phyloP scores from a whole-genome alignment of 2,113 vertebrate species.

The Siphamia tubifer region DNA sequence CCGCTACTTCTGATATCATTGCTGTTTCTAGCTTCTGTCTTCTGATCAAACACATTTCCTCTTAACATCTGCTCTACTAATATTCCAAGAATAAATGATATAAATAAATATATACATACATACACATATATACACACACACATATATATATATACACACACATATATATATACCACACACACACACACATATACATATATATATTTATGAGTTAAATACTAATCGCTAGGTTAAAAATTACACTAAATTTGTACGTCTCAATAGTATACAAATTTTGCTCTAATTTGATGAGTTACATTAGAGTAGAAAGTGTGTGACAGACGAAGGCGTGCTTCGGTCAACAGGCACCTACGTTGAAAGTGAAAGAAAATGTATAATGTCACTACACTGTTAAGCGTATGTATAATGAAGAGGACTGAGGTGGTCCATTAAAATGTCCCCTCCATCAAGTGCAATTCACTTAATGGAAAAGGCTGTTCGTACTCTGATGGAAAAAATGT shows the following conservation, averaged over 20 bases:
- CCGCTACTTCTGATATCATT: not conserved
- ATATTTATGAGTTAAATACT: not conserved
- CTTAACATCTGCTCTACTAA: constrained; percentile 34
- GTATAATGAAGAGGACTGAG: constrained; percentile 50
- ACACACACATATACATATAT: too few relatives aligned
- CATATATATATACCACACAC: too few relatives aligned
- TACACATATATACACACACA: too few relatives aligned
- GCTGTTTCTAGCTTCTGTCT: constrained; percentile 36
- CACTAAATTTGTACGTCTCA: constrained; percentile 9
- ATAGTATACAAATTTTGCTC: constrained; percentile 6
- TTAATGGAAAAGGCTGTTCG: constrained; percentile 58
- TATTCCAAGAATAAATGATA: not conserved
- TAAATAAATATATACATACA: too few relatives aligned
- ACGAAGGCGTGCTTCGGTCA: constrained; percentile 33
- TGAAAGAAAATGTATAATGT: constrained; percentile 31
- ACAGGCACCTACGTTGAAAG: constrained; percentile 24
- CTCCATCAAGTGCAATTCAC: constrained; percentile 62
- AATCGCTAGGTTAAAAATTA: constrained; percentile 17
- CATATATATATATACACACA: too few relatives aligned
- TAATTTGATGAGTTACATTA: constrained; percentile 32
- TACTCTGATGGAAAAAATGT: constrained; percentile 6
- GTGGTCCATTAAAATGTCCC: constrained; percentile 64
- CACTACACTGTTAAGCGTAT: constrained; percentile 34
- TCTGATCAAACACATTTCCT: constrained; percentile 50
- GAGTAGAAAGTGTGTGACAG: not conserved